Evolutionary conservation across 2,797 vertebrate species (phyloP).

Genomic region (Gallirallus australis): DNA sequence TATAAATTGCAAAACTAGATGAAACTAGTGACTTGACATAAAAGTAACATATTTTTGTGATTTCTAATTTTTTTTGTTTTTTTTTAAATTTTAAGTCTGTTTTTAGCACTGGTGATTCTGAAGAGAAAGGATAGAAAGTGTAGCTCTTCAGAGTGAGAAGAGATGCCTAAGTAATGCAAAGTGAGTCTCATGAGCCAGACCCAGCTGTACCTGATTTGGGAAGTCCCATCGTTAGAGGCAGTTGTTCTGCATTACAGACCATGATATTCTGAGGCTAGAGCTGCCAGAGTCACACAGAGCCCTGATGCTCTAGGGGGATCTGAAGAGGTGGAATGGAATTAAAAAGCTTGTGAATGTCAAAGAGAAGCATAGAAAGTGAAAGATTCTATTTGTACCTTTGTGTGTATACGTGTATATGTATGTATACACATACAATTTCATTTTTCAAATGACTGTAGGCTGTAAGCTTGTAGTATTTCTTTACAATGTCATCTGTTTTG

Average conservation of each 20-base stretch:
- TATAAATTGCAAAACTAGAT: background rate
- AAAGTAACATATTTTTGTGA: background rate
- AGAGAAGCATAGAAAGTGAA: background rate
- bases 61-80: background rate
- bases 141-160: background rate
- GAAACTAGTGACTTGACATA: background rate
- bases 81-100: background rate
- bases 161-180: background rate
- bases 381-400: background rate
- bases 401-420: background rate
- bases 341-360: background rate
- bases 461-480: background rate
- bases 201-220: background rate
- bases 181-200: background rate
- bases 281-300: background rate
- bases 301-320: background rate
- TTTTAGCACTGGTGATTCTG: background rate
- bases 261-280: background rate
- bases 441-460: background rate
- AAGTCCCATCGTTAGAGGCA: background rate
- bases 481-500: background rate
- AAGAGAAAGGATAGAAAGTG: background rate
- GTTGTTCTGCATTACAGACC: background rate
- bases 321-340: background rate
- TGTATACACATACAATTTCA: background rate